Evolutionary conservation across 37 sponge, comb jelly and placozoan species (phyloP).

Genomic region (Halichondria panicea): DNA sequence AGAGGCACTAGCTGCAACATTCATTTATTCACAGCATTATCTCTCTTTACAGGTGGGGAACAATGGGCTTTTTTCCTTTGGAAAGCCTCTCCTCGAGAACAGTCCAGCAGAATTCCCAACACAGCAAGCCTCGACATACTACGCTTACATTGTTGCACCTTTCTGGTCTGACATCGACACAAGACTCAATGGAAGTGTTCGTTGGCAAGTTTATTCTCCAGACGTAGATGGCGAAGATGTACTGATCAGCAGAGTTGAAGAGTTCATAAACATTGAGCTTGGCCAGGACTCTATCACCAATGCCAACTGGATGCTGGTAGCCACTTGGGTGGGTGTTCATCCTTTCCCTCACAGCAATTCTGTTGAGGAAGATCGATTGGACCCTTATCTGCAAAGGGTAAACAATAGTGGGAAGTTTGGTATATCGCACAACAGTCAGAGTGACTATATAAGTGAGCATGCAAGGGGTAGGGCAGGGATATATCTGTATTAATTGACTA

Average conservation of each 20-base stretch:
- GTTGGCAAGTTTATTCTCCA: constrained; percentile 25
- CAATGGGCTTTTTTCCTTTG: constrained; percentile 67
- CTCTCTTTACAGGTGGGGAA: constrained; percentile 45
- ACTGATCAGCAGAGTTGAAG: neutral
- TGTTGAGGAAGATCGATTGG: neutral
- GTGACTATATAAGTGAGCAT: too few species aligned
- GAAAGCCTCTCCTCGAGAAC: neutral
- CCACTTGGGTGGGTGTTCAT: constrained; percentile 51
- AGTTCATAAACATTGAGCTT: neutral
- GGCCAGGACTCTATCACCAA: neutral
- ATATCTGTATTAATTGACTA: too few species aligned
- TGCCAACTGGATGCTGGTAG: constrained; percentile 54
- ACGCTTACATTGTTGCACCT: constrained; percentile 21
- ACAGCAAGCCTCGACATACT: neutral
- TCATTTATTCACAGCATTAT: too few species aligned
- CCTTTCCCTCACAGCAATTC: constrained; percentile 40
- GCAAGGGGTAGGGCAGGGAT: too few species aligned
- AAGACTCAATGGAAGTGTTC: constrained; percentile 1
- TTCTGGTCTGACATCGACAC: constrained; percentile 36
- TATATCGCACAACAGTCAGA: too few species aligned
- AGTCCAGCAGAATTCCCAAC: constrained; percentile 38
- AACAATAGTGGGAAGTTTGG: neutral
- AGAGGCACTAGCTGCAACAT: too few species aligned
- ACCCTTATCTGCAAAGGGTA: constrained; percentile 29
- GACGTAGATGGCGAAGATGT: neutral